A percentile compares a stretch with the other conserved stretches of the same genome.
Conservation (phyloP, 1,140 invertebrate species). For the Phocides pigmalion region DNA sequence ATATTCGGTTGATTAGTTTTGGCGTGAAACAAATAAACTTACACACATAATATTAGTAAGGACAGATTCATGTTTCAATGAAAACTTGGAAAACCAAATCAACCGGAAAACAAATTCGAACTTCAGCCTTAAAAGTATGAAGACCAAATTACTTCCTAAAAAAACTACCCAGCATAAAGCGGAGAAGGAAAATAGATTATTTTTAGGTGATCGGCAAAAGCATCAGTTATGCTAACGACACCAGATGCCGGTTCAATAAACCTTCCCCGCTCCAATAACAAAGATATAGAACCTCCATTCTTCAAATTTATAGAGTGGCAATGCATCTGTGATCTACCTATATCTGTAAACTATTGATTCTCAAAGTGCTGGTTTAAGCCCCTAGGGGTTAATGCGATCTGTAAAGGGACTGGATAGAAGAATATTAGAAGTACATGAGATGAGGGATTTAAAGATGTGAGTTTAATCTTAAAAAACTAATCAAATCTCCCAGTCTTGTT, state of each 20-base stretch:
- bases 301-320: slow-evolving; percentile 29
- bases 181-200: slow-evolving; percentile 34
- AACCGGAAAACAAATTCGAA: not conserved
- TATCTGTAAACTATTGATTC: too few species aligned
- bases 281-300: slow-evolving; percentile 34
- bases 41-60: too few species aligned
- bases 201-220: slow-evolving; percentile 52
- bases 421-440: too few species aligned
- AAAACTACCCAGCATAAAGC: slow-evolving; percentile 8
- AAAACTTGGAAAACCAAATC: not conserved
- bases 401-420: too few species aligned
- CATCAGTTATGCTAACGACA: slow-evolving; percentile 60
- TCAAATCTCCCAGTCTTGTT: too few species aligned
- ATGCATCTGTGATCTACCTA: not conserved
- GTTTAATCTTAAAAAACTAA: too few species aligned
- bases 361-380: too few species aligned
- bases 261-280: slow-evolving; percentile 38
- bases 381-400: too few species aligned
- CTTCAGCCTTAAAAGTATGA: slow-evolving; percentile 1
- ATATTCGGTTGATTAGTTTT: too few species aligned
- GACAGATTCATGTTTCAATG: too few species aligned
- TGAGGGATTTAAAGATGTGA: too few species aligned
- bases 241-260: slow-evolving; percentile 61
- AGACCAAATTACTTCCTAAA: not conserved
- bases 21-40: too few species aligned